A percentile compares a stretch with the other conserved stretches of the same genome.
Conservation (phyloP, 2,113 vertebrate species). For the Halichoeres trimaculatus region DNA sequence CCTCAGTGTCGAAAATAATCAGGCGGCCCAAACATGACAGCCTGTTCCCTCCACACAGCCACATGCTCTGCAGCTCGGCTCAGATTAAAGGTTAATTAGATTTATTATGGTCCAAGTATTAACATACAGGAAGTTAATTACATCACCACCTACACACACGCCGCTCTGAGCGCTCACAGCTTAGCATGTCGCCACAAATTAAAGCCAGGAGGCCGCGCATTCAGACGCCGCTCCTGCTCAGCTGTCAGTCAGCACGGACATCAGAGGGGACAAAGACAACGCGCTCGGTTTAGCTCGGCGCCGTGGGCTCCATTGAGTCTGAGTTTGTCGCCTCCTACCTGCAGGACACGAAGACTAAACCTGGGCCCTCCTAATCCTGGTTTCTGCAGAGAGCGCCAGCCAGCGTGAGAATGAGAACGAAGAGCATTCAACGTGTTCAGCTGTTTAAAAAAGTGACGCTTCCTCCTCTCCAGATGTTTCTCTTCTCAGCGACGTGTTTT, state of each 20-base stretch:
- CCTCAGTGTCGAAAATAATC: not conserved
- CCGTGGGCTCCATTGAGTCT: not conserved
- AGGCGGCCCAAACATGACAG: not conserved
- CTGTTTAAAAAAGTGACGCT: too few species aligned
- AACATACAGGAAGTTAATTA: conserved; percentile 31
- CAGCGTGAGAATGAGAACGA: too few species aligned
- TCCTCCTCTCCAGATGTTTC: not conserved
- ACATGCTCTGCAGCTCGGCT: not conserved
- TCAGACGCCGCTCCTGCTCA: not conserved
- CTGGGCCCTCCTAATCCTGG: too few species aligned
- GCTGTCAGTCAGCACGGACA: not conserved
- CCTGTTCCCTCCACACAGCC: not conserved
- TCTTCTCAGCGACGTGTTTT: not conserved
- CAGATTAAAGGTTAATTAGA: conserved; percentile 36
- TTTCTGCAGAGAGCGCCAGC: too few species aligned
- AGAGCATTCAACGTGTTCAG: too few species aligned
- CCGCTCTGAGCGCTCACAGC: not conserved
- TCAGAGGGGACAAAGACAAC: not conserved
- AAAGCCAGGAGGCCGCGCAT: not conserved
- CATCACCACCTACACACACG: conserved; percentile 15
- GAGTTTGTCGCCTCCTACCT: not conserved
- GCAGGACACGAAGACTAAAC: not conserved
- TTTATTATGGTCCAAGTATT: conserved; percentile 13
- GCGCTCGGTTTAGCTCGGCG: too few species aligned
- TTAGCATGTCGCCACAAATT: not conserved